A percentile compares a stretch with the other conserved stretches of the same genome.
Conservation (phyloP, 2,888 invertebrate species). For the Magallana nippona region DNA sequence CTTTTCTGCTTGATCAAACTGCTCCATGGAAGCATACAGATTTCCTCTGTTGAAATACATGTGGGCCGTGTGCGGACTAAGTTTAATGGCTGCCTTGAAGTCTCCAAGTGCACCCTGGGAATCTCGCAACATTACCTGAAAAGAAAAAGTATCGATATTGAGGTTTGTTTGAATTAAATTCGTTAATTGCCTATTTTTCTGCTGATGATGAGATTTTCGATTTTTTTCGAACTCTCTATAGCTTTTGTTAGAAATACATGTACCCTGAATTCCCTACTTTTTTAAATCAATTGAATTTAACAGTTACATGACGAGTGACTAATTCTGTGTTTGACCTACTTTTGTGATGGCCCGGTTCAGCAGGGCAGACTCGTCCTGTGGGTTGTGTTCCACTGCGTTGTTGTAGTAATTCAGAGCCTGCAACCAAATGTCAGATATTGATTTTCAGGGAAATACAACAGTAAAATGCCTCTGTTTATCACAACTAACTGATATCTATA, state of each 20-base stretch:
- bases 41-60: slow-evolving; percentile 79
- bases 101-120: slow-evolving; percentile 76
- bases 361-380: slow-evolving; percentile 77
- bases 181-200: too few species aligned
- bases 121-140: slow-evolving; percentile 77
- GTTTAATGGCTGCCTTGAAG: slow-evolving; percentile 73
- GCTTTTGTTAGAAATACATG: too few species aligned
- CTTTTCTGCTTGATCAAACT: slow-evolving; percentile 75
- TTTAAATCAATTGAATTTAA: too few species aligned
- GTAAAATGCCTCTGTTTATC: too few species aligned
- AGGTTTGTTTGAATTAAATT: background rate
- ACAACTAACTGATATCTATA: too few species aligned
- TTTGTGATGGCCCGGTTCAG: slow-evolving; percentile 79
- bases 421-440: slow-evolving; percentile 43
- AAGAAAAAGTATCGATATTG: background rate
- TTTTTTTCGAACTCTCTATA: too few species aligned
- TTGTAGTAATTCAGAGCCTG: slow-evolving; percentile 77
- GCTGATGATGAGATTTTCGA: too few species aligned
- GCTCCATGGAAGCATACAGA: slow-evolving; percentile 75
- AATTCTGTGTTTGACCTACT: slow-evolving; percentile 59
- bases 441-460: background rate
- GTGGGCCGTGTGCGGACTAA: slow-evolving; percentile 78
- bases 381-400: slow-evolving; percentile 72
- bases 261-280: too few species aligned
- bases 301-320: too few species aligned